Evolutionary conservation across 1,140 invertebrate species (phyloP).

Genomic region (Hesperophylax magnus): DNA sequence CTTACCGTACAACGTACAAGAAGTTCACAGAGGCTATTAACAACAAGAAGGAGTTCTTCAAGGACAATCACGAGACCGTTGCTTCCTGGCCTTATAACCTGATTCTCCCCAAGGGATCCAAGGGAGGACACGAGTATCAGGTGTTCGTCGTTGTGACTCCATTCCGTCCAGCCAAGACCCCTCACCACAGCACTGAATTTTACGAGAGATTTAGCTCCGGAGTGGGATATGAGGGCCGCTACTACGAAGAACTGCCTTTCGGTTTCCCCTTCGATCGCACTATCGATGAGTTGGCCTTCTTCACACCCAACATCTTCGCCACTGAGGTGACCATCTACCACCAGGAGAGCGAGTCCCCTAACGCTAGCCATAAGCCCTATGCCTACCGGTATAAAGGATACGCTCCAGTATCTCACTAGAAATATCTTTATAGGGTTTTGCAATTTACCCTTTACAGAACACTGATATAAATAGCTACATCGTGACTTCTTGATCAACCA

Average conservation of each 20-base stretch:
- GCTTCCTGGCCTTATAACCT: conserved; percentile 75
- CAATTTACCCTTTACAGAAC: no score
- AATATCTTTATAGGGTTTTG: not conserved
- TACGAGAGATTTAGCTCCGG: conserved; percentile 44
- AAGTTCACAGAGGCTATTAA: conserved; percentile 67
- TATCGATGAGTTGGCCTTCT: conserved; percentile 72
- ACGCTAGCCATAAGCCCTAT: not conserved
- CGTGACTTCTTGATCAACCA: no score
- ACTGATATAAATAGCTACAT: no score
- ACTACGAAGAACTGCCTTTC: conserved; percentile 71
- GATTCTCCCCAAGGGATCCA: conserved; percentile 73
- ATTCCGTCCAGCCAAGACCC: conserved; percentile 55
- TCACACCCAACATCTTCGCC: conserved; percentile 77
- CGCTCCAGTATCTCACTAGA: conserved; percentile 58
- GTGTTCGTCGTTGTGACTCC: conserved; percentile 73
- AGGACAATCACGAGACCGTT: conserved; percentile 68
- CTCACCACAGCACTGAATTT: conserved; percentile 70
- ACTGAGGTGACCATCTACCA: conserved; percentile 76
- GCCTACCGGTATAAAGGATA: conserved; percentile 48
- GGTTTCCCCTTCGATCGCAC: conserved; percentile 80
- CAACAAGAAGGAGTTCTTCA: conserved; percentile 65
- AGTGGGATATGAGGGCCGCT: conserved; percentile 63
- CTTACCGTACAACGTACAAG: conserved; percentile 66
- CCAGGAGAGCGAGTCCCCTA: conserved; percentile 67
- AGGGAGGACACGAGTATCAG: conserved; percentile 72